A percentile compares a stretch with the other conserved stretches of the same genome.
These are phyloP conservation scores for Eugnorisma glareosa DNA, from an alignment of 2,888 invertebrate species.

Conservation along the genomic window DNA sequence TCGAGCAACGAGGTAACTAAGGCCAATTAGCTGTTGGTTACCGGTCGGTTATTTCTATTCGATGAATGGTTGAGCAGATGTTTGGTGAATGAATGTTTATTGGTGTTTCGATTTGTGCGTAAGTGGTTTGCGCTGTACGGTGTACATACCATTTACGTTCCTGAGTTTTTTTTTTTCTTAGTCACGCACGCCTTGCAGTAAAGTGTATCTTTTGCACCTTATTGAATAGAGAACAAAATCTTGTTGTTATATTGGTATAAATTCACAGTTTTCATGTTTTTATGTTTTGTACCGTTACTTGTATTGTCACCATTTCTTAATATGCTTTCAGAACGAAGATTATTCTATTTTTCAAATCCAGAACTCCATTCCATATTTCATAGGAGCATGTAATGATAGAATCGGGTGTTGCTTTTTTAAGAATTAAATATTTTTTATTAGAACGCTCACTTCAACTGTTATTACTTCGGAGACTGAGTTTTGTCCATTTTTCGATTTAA, in stretches of 20 bases:
- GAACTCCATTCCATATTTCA: background rate
- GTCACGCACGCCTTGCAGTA: background rate
- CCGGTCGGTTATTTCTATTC: constrained; percentile 17
- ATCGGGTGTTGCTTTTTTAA: too few species aligned
- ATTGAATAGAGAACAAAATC: background rate
- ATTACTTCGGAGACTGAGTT: constrained; percentile 59
- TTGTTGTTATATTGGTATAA: background rate
- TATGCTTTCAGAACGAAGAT: background rate
- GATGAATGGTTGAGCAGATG: constrained; percentile 36
- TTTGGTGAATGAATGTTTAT: constrained; percentile 48
- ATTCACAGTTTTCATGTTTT: background rate
- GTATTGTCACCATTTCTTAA: background rate
- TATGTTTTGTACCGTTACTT: background rate
- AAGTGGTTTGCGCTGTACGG: constrained; percentile 23
- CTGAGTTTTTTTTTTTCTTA: constrained; percentile 9
- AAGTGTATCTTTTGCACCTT: background rate
- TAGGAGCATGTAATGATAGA: background rate
- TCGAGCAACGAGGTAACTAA: constrained; percentile 50
- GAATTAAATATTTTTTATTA: constrained; percentile 41
- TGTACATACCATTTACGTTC: constrained; percentile 1
- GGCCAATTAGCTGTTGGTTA: constrained; percentile 49
- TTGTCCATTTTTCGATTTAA: constrained; percentile 76
- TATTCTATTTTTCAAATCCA: background rate
- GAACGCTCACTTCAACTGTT: constrained; percentile 28
- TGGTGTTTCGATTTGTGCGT: constrained; percentile 33